These are phyloP conservation scores for Axea sp. DNA, from an alignment of 2,888 invertebrate species.

Conservation along the genomic window DNA sequence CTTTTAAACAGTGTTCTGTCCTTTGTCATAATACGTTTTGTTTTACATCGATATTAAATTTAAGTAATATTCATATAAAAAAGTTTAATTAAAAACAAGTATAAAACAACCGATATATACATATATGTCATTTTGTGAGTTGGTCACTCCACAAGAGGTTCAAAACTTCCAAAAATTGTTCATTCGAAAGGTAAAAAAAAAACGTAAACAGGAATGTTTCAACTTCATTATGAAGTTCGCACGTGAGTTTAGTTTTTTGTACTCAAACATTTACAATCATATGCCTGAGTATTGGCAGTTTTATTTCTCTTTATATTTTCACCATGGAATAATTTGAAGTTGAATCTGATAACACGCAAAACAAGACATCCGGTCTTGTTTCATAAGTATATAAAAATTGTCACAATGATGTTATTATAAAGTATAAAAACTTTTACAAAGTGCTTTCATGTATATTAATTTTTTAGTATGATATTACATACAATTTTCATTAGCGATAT, in stretches of 20 bases:
- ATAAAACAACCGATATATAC: constrained; percentile 61
- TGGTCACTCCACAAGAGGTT: constrained; percentile 56
- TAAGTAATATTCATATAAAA: constrained; percentile 63
- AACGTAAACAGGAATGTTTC: constrained; percentile 55
- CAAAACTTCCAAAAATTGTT: constrained; percentile 3
- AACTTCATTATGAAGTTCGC: constrained; percentile 38
- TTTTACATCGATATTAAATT: constrained; percentile 55
- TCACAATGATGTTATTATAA: constrained; percentile 11
- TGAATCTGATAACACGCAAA: constrained; percentile 1
- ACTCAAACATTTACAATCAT: constrained; percentile 74
- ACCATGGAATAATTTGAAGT: constrained; percentile 6
- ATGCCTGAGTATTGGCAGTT: constrained; percentile 76
- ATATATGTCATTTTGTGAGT: constrained; percentile 48
- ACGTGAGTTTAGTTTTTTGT: constrained; percentile 68
- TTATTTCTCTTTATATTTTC: background rate
- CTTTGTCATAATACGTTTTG: constrained; percentile 8
- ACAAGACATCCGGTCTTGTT: constrained; percentile 20
- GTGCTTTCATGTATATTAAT: no score
- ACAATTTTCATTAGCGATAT: no score
- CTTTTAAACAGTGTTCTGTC: no score
- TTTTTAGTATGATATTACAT: no score
- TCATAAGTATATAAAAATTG: constrained; percentile 6
- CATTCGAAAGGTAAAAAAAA: constrained; percentile 2
- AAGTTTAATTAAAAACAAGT: constrained; percentile 57
- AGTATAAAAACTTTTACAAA: constrained; percentile 33